Evolutionary conservation across 1,140 invertebrate species (phyloP).

Genomic region (Drosophila truncata): DNA sequence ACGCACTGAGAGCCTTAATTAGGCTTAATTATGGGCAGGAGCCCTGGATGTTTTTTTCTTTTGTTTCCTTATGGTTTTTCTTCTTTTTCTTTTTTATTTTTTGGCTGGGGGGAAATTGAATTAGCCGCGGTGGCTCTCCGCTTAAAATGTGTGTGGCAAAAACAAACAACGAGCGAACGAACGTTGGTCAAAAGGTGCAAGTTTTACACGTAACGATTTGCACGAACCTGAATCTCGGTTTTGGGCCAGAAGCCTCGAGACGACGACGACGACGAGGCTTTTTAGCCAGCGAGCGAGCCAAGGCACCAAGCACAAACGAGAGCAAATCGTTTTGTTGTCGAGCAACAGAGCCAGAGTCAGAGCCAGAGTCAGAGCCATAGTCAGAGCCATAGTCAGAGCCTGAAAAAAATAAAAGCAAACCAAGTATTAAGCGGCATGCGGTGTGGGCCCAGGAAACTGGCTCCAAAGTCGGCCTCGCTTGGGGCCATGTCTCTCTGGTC

Average conservation of each 20-base stretch:
- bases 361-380: background rate
- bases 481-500: conserved; percentile 73
- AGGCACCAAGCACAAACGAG: conserved; percentile 76
- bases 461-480: conserved; percentile 64
- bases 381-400: conserved; percentile 1
- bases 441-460: conserved; percentile 66
- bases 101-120: conserved; percentile 64
- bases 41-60: background rate
- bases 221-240: conserved; percentile 64
- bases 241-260: conserved; percentile 29
- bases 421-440: conserved; percentile 57
- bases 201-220: conserved; percentile 83
- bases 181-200: conserved; percentile 82
- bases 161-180: conserved; percentile 68
- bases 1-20: conserved; percentile 57
- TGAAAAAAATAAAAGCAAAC: background rate
- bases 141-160: conserved; percentile 51
- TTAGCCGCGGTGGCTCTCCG: conserved; percentile 53
- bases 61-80: background rate
- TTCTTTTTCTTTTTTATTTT: conserved; percentile 6
- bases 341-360: conserved; percentile 25
- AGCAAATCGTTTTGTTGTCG: conserved; percentile 84
- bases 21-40: conserved; percentile 75
- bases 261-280: too few relatives aligned
- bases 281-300: conserved; percentile 12